A percentile compares a stretch with the other conserved stretches of the same genome.
Evolutionary conservation across 1,140 invertebrate genomes (phyloP).

Genomic region (Lineus longissimus): DNA sequence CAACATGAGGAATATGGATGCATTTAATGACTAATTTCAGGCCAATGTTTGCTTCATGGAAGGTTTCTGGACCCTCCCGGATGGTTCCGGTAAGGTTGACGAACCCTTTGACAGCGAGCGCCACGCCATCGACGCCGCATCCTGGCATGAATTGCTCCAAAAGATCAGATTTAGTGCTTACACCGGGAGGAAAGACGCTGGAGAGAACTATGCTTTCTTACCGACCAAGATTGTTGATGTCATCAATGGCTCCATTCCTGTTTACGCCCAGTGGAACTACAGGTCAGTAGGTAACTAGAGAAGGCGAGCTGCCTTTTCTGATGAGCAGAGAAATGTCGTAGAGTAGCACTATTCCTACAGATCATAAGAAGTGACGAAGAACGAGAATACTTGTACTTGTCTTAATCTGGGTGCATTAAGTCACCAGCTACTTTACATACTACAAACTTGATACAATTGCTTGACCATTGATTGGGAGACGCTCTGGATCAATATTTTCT

Average conservation of each 20-base stretch:
- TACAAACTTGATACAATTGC: too few relatives aligned
- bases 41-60: constrained; percentile 14
- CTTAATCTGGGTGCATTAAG: too few relatives aligned
- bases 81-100: constrained; percentile 1
- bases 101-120: constrained; percentile 17
- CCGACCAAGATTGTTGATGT: constrained; percentile 11
- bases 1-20: too few relatives aligned
- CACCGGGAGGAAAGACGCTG: constrained; percentile 6
- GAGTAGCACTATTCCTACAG: too few relatives aligned
- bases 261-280: constrained; percentile 17
- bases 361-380: too few relatives aligned
- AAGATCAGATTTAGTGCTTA: constrained; percentile 9
- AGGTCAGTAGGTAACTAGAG: constrained; percentile 9
- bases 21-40: too few relatives aligned
- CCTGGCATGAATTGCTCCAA: constrained; percentile 15
- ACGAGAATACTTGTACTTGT: too few relatives aligned
- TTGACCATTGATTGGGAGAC: too few relatives aligned
- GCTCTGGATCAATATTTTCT: too few relatives aligned
- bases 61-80: constrained; percentile 8
- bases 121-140: constrained; percentile 14
- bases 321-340: neutral
- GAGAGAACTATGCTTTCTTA: constrained; percentile 16
- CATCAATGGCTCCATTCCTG: neutral
- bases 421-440: too few relatives aligned
- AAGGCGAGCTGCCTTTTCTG: neutral